Conservation (phyloP, 2,888 invertebrate genomes). For the Aradus depressus region DNA sequence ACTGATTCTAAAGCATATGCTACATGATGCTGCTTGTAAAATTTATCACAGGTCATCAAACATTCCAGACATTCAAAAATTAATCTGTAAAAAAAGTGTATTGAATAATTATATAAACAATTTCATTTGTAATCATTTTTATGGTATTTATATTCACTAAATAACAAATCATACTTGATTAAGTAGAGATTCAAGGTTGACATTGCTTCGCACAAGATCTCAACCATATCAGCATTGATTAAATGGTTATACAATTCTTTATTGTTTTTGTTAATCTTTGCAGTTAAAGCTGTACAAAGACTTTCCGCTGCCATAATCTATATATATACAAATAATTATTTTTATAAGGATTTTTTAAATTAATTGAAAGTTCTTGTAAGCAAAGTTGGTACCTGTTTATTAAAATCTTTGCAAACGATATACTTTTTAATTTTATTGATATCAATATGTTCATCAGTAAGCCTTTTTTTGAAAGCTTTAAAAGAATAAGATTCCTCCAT, state of each 20-base stretch:
- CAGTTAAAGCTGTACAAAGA: background rate
- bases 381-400: background rate
- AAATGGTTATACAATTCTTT: background rate
- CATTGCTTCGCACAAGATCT: slow-evolving; percentile 12
- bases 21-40: slow-evolving; percentile 6
- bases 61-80: background rate
- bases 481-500: no score
- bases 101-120: background rate
- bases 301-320: slow-evolving; percentile 8
- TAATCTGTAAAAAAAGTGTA: background rate
- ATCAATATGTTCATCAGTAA: background rate
- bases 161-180: slow-evolving; percentile 4
- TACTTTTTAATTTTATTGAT: slow-evolving; percentile 9
- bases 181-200: slow-evolving; percentile 7
- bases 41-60: slow-evolving; percentile 1
- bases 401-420: background rate
- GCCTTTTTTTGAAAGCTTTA: no score
- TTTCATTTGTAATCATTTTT: background rate
- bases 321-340: background rate
- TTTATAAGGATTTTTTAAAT: background rate
- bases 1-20: slow-evolving; percentile 5
- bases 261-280: background rate
- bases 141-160: background rate
- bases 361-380: background rate
- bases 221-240: slow-evolving; percentile 10